Conservation (phyloP, 1,140 invertebrate species). For the Agrypnia vestita region DNA sequence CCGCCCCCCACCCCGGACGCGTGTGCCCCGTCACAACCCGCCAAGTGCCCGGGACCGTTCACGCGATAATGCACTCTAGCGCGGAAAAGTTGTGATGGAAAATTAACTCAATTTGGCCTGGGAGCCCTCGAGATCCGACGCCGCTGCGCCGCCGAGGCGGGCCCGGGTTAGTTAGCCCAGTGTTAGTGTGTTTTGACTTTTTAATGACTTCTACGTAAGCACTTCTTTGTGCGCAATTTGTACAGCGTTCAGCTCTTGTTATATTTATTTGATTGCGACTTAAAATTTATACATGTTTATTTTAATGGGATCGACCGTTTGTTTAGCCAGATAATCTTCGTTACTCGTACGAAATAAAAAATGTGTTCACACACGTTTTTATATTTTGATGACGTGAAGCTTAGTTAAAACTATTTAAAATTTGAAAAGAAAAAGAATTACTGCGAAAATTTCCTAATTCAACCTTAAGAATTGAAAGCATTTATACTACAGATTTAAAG, state of each 20-base stretch:
- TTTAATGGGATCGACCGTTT: not conserved
- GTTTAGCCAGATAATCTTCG: not conserved
- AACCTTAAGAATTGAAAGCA: no score
- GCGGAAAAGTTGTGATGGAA: conserved; percentile 16
- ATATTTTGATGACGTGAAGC: no score
- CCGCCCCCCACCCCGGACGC: not conserved
- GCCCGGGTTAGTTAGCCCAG: not conserved
- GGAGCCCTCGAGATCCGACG: not conserved
- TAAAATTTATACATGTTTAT: conserved; percentile 9
- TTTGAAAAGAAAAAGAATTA: no score
- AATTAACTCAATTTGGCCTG: conserved; percentile 32
- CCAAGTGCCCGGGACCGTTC: conserved; percentile 2
- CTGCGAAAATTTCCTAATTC: no score
- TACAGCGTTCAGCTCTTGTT: conserved; percentile 3
- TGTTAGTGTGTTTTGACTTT: conserved; percentile 37
- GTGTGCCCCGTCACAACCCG: not conserved
- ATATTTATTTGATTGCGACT: conserved; percentile 30
- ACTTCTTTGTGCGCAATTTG: conserved; percentile 38
- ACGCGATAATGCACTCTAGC: conserved; percentile 29
- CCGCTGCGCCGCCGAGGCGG: not conserved
- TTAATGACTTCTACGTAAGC: conserved; percentile 39
- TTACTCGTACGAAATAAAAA: not conserved
- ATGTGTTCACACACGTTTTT: no score
- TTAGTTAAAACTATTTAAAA: no score
- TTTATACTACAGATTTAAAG: no score